These are phyloP conservation scores for Mormyrops boulengeri DNA, from an alignment of 2,797 vertebrate species.

Conservation along the genomic window DNA sequence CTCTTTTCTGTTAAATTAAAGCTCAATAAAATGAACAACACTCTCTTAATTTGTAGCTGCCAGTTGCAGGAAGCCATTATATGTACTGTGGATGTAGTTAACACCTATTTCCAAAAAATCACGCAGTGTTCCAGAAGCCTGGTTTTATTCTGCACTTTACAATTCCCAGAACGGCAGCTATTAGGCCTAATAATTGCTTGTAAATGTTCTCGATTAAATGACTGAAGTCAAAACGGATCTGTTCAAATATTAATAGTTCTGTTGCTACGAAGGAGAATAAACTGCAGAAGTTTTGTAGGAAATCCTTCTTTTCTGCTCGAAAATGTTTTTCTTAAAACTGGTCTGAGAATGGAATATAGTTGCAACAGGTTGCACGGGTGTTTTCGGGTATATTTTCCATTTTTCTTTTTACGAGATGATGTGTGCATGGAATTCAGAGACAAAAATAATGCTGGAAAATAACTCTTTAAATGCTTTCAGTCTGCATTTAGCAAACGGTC, in stretches of 20 bases:
- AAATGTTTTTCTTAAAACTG: not conserved
- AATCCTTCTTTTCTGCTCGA: not conserved
- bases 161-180: not conserved
- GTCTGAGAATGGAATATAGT: not conserved
- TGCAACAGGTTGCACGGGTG: not conserved
- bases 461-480: not conserved
- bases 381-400: not conserved
- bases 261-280: not conserved
- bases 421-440: not conserved
- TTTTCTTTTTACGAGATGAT: not conserved
- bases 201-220: not conserved
- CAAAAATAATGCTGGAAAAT: not conserved
- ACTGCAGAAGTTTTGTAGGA: not conserved
- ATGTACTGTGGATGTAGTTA: slow-evolving; percentile 24
- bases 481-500: not conserved
- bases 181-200: not conserved
- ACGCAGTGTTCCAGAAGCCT: slow-evolving; percentile 8
- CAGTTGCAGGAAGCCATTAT: slow-evolving; percentile 29
- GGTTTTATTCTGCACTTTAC: not conserved
- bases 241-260: slow-evolving; percentile 2
- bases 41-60: slow-evolving; percentile 24
- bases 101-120: slow-evolving; percentile 22
- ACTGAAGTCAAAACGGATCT: not conserved
- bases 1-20: slow-evolving; percentile 34
- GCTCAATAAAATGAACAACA: slow-evolving; percentile 32